A percentile compares a stretch with the other conserved stretches of the same genome.
phyloP scores from a whole-genome alignment of 35 echinoderm and acorn worm genomes.

The Acanthaster planci region DNA sequence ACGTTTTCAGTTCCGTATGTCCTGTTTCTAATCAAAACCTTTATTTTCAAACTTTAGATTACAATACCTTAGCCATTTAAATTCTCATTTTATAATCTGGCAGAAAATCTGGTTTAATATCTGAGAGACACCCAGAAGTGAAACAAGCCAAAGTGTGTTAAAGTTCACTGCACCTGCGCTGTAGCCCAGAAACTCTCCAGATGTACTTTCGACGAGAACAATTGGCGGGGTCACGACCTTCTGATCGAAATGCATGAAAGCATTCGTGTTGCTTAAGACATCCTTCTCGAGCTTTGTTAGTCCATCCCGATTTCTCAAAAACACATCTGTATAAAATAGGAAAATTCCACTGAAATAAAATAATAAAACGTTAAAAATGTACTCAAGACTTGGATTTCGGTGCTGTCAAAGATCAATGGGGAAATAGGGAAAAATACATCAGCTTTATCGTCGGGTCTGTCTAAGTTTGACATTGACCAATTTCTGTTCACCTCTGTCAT shows the following conservation, averaged over 20 bases:
- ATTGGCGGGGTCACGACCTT: background rate
- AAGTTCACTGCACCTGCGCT: slow-evolving; percentile 3
- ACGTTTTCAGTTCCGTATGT: too few relatives aligned
- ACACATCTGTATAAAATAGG: background rate
- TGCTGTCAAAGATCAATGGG: background rate
- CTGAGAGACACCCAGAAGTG: too few relatives aligned
- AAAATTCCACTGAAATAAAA: background rate
- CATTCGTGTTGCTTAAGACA: background rate
- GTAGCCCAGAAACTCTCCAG: background rate
- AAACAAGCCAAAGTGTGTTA: too few relatives aligned
- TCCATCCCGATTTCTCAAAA: background rate
- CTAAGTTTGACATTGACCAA: background rate
- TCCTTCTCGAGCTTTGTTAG: background rate
- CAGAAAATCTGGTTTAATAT: too few relatives aligned
- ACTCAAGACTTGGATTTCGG: background rate
- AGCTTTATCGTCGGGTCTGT: background rate
- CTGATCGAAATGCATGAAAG: background rate
- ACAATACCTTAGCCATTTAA: too few relatives aligned
- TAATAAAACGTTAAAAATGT: background rate
- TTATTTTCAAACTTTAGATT: too few relatives aligned
- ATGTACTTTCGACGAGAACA: background rate
- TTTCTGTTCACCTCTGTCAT: background rate
- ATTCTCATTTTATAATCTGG: too few relatives aligned
- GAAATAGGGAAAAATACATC: background rate
- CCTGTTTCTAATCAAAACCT: too few relatives aligned